Percentiles rank a stretch among this genome's conserved stretches.
Conservation (phyloP, 2,888 invertebrate genomes). For the Diplazon laetatorius region DNA sequence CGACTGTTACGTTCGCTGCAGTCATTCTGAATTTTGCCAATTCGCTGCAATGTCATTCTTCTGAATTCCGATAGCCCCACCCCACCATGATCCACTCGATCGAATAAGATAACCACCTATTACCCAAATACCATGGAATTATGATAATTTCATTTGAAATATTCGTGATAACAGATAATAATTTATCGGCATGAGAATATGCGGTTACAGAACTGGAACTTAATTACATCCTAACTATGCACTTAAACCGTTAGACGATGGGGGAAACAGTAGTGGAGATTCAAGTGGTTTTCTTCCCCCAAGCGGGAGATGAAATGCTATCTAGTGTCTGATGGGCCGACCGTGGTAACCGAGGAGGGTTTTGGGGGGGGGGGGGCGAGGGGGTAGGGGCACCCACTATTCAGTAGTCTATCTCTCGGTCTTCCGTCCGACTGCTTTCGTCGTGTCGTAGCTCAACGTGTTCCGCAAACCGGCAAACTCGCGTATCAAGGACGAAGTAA, state of each 20-base stretch:
- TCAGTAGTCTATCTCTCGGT: constrained; percentile 60
- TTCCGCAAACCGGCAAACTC: constrained; percentile 28
- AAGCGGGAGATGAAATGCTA: constrained; percentile 40
- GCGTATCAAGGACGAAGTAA: constrained; percentile 38
- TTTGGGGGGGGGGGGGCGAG: no score
- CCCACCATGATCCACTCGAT: no score
- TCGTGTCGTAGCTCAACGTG: constrained; percentile 36
- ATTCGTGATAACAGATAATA: background rate
- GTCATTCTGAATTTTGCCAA: no score
- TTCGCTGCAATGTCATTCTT: no score
- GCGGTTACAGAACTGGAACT: background rate
- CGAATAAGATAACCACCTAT: no score
- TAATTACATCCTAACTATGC: constrained; percentile 43
- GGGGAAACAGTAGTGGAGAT: constrained; percentile 31
- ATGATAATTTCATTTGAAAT: background rate
- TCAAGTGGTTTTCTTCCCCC: constrained; percentile 19
- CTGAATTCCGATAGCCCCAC: no score
- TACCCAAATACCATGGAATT: no score
- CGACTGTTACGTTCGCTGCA: no score
- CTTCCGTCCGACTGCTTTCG: constrained; percentile 54
- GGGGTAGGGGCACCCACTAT: constrained; percentile 24
- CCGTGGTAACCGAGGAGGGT: no score
- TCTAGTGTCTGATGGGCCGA: constrained; percentile 26
- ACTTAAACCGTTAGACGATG: no score
- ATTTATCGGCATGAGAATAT: background rate